Percentiles rank a stretch among this genome's conserved stretches.
Evolutionary conservation across 2,888 invertebrate genomes (phyloP).

Genomic region (Diplazon laetatorius): DNA sequence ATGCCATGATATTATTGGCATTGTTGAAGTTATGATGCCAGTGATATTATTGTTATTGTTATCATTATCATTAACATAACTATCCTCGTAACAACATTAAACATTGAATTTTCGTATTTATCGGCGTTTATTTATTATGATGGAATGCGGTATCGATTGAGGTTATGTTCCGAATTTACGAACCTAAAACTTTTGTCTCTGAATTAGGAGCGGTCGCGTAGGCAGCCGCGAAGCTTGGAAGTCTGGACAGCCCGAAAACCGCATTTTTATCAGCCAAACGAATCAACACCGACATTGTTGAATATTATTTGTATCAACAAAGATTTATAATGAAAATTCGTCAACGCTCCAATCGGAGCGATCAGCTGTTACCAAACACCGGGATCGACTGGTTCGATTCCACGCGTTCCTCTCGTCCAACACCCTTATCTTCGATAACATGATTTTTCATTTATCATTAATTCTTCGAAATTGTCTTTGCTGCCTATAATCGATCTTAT

Average conservation of each 20-base stretch:
- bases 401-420: constrained; percentile 27
- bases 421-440: background rate
- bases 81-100: too few relatives aligned
- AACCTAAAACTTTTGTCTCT: constrained; percentile 58
- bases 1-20: too few relatives aligned
- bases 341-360: constrained; percentile 20
- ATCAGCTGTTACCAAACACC: constrained; percentile 49
- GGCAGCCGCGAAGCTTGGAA: constrained; percentile 53
- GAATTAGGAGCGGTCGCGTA: constrained; percentile 42
- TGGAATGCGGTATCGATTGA: background rate
- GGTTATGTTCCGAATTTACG: constrained; percentile 38
- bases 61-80: too few relatives aligned
- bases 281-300: constrained; percentile 65
- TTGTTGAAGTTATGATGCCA: too few relatives aligned
- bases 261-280: constrained; percentile 62
- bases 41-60: too few relatives aligned
- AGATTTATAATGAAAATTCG: constrained; percentile 38
- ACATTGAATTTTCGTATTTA: too few relatives aligned
- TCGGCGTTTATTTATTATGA: background rate
- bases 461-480: too few relatives aligned
- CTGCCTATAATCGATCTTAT: too few relatives aligned
- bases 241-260: constrained; percentile 44
- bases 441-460: too few relatives aligned
- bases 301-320: constrained; percentile 6
- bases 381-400: constrained; percentile 38